These are phyloP conservation scores for Archilochus colubris DNA, from an alignment of 2,113 vertebrate genomes.

Conservation along the genomic window DNA sequence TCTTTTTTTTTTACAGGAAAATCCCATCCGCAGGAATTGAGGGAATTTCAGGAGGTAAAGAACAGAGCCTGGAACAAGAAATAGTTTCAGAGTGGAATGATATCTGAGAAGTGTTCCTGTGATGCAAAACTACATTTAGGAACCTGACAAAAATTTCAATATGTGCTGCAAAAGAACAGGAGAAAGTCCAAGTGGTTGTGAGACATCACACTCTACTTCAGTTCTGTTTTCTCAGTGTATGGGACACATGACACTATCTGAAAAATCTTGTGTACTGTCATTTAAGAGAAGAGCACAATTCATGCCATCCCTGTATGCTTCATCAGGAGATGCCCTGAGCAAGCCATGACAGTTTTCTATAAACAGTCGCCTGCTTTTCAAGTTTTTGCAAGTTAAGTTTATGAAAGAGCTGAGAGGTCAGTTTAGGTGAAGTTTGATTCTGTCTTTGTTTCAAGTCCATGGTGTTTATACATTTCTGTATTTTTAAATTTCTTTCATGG, in stretches of 20 bases:
- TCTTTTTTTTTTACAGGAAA: neutral
- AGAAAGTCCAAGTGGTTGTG: neutral
- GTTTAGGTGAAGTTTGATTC: neutral
- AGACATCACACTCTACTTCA: neutral
- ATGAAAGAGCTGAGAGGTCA: neutral
- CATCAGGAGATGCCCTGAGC: neutral
- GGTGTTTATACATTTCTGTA: neutral
- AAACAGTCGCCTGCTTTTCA: rapidly evolving
- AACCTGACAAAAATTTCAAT: neutral
- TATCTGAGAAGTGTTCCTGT: neutral
- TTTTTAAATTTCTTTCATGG: neutral
- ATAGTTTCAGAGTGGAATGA: neutral
- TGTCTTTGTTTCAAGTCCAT: neutral
- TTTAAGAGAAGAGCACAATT: neutral
- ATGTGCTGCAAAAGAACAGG: neutral
- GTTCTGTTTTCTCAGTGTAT: neutral
- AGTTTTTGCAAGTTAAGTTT: neutral
- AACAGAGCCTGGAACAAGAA: neutral
- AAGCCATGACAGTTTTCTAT: neutral
- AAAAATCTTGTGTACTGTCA: neutral
- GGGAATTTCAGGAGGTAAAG: neutral
- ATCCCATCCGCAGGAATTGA: neutral
- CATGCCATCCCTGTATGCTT: rapidly evolving
- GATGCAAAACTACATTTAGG: neutral
- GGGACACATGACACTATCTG: neutral